Evolutionary conservation across 2,113 vertebrate genomes (phyloP), one percentile per base, ranked within the genome.

Genomic region (Hiodon tergisus): DNA sequence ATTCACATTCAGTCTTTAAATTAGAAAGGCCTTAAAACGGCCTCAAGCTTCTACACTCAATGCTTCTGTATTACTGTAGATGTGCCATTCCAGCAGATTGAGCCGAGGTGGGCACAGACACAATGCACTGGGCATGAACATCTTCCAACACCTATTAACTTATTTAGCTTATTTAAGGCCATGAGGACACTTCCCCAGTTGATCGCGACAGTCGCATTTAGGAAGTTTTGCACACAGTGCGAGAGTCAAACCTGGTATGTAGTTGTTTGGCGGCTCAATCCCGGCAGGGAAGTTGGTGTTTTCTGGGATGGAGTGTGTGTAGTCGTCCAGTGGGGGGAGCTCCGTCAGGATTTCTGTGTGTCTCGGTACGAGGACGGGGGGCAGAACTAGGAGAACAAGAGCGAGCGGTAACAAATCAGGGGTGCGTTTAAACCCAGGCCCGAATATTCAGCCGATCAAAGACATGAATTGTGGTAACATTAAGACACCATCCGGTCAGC

Each of bases 281-380:
- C 95, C 97, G 55, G 95, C 96, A 1, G 97, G 96, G 88, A 99
- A 98, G 89, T 98, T 99, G 78, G 97, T 99, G 89, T 99, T 99
- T 88, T 99, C 97, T 0, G 97, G 97, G 85, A 99, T 99, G 87
- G 97, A 99, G 88, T 98, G 96, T 86, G 95, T 98, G 83, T 99
- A 98, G 86, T 99, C 97, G 0, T 99, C 97, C 81, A 99, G 87
- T 0, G 93, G 95, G 0, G 97, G 97, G 74, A 96, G 97, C 83
- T 99, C 96, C 10, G 93, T 93, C 13, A 96, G 96, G 77, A 99
- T 98, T 87, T 99, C 97, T 2, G 95, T 94, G 88, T 98, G 95
- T 81, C 96, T 91, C 16, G 97, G 97, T 72, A 99, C 97, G 86
- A 99, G 82, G 81, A 99, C 97, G 0, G 97, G 97, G 74, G 97